Evolutionary conservation across 2,888 invertebrate genomes (phyloP), one percentile per base, ranked within the genome.

Genomic region (Polyommatus icarus): DNA sequence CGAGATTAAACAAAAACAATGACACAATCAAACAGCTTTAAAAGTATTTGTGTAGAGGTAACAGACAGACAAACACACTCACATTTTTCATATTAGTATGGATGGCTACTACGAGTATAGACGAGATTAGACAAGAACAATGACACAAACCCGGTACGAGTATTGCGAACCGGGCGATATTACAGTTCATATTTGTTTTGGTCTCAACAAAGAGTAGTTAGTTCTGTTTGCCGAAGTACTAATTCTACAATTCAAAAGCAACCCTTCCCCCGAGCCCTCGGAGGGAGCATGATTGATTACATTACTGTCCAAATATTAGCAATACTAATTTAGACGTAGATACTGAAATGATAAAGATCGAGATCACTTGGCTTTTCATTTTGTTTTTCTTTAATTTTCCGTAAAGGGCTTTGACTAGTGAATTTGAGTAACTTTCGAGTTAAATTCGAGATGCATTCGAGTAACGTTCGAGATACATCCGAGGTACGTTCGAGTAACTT

Each of bases 241-340:
- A 82, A 80, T 82, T 80, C 78, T 77, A 79, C 82, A 78, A 78
- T 80, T 79, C 80, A 80, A 82, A 81, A 79, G 80, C 79, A 78
- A 80, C 81, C 81, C 77, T 77, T 72, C 54, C 54, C 59, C 50
- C 77, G 73, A 77, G 78, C 78, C 78, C 80, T 79, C 79, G 80
- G 82, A 81, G 81, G 81, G 84, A 86, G 84, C 87, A 87, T 89
- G 89, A 91, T 90, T 86, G 90, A 90, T 91, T 84, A 85, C 81
- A 85, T 81, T 83, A 84, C 84, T 84, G 85, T 84, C 83, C 86
- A 87, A 90, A 91, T 90, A 89, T 91, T 91, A 89, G 85, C 85
- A 77, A 78, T 75, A 75, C 75, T 75, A 75, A 75, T 75, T 75
- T 75, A 54, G 50, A 54, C 29, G 50, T 50, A 50, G 29, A 24